Conservation (phyloP, 2,888 invertebrate genomes). For the Petrolisthes cinctipes region DNA sequence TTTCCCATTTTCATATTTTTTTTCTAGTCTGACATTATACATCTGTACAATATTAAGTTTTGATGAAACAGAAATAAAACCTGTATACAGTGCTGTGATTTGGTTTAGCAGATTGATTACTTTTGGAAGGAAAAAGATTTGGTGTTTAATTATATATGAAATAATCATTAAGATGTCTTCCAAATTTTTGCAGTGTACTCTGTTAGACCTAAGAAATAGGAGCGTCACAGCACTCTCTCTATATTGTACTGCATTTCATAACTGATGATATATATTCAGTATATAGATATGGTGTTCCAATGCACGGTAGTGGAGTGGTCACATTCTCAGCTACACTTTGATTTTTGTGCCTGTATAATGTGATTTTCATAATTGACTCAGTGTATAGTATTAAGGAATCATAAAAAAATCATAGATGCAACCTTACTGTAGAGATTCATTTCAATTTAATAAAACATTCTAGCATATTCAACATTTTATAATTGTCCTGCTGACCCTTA, state of each 20-base stretch:
- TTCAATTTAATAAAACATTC: too few relatives aligned
- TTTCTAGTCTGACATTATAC: too few relatives aligned
- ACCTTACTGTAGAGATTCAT: too few relatives aligned
- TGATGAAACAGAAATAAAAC: too few relatives aligned
- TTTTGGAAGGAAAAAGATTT: not conserved
- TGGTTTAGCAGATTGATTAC: not conserved
- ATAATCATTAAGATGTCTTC: not conserved
- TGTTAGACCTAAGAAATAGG: not conserved
- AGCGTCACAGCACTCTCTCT: not conserved
- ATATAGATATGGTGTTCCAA: not conserved
- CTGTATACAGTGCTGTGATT: too few relatives aligned
- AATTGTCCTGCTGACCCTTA: too few relatives aligned
- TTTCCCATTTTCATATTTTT: too few relatives aligned
- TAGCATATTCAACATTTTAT: too few relatives aligned
- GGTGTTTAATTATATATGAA: not conserved
- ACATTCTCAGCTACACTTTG: not conserved
- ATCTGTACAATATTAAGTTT: too few relatives aligned
- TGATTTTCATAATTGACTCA: conserved; percentile 1
- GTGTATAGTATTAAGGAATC: not conserved
- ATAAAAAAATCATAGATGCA: too few relatives aligned
- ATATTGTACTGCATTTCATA: too few relatives aligned
- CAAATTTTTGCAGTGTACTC: conserved; percentile 14
- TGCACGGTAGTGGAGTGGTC: not conserved
- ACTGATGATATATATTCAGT: too few relatives aligned
- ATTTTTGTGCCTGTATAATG: conserved; percentile 4